phyloP scores from a whole-genome alignment of 2,113 vertebrate species.

The Chaetops frenatus region DNA sequence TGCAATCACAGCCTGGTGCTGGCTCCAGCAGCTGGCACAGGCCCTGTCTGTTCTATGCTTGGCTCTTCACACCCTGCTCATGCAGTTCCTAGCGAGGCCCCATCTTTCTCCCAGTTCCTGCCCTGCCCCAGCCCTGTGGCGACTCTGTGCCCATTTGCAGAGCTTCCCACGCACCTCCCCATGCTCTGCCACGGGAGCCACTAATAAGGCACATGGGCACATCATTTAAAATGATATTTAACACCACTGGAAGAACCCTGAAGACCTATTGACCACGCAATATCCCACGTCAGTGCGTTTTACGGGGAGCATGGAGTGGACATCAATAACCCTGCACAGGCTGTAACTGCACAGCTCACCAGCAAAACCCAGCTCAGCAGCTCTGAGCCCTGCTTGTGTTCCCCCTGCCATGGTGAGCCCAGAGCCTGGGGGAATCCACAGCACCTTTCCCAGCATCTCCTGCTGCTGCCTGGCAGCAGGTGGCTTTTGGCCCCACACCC shows the following conservation, averaged over 20 bases:
- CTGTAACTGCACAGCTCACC: neutral
- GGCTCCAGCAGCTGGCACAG: neutral
- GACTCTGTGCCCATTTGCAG: fast-evolving
- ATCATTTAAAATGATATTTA: slow-evolving; percentile 34
- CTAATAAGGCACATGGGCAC: neutral
- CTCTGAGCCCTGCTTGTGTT: neutral
- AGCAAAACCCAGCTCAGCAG: neutral
- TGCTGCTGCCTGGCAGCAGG: neutral
- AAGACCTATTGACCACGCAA: neutral
- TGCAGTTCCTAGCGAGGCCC: fast-evolving
- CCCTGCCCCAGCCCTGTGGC: fast-evolving
- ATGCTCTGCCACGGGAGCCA: neutral
- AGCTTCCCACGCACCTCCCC: fast-evolving
- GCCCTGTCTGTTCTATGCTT: neutral
- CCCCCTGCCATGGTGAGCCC: neutral
- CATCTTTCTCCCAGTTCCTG: fast-evolving
- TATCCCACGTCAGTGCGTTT: slow-evolving; percentile 46
- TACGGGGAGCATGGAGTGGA: neutral
- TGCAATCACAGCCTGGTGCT: neutral
- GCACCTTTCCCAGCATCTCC: neutral
- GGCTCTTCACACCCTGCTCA: fast-evolving
- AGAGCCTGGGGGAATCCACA: fast-evolving
- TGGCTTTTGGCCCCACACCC: neutral
- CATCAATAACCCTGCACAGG: slow-evolving; percentile 46
- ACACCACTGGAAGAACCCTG: neutral